A percentile compares a stretch with the other conserved stretches of the same genome.
Conservation (phyloP, 2,888 invertebrate species). For the Neelides folsomi region DNA sequence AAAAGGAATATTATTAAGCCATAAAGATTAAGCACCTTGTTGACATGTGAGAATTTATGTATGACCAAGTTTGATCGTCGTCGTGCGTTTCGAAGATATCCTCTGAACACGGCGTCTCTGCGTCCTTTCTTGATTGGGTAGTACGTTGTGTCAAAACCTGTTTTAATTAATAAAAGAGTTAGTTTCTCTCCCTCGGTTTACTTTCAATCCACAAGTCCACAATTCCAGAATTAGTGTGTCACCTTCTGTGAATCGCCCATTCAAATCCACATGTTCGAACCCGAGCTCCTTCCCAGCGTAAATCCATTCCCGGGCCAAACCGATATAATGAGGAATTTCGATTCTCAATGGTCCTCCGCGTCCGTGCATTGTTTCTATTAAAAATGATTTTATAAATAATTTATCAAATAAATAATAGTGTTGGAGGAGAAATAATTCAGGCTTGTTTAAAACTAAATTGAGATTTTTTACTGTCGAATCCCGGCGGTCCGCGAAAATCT, state of each 20-base stretch:
- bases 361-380: conserved; percentile 8
- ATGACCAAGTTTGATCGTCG: conserved; percentile 16
- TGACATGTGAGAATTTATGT: conserved; percentile 23
- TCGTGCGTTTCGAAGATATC: conserved; percentile 19
- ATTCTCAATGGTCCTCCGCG: conserved; percentile 17
- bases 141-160: conserved; percentile 26
- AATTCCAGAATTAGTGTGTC: not conserved
- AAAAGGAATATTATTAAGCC: no score
- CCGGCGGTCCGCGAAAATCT: conserved; percentile 12
- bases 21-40: conserved; percentile 13
- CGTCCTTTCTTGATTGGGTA: conserved; percentile 17
- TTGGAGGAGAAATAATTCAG: no score
- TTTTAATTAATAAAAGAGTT: not conserved
- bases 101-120: conserved; percentile 15
- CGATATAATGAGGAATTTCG: conserved; percentile 15
- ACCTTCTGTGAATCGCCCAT: conserved; percentile 29
- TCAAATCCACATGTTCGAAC: conserved; percentile 19
- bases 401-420: not conserved
- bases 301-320: conserved; percentile 16
- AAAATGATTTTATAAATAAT: not conserved
- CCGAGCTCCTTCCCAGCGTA: conserved; percentile 23
- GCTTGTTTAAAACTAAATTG: no score
- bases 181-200: not conserved
- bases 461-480: no score
- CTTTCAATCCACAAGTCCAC: not conserved